phyloP scores from a whole-genome alignment of 2,888 invertebrate genomes.

The Erebia palarica region DNA sequence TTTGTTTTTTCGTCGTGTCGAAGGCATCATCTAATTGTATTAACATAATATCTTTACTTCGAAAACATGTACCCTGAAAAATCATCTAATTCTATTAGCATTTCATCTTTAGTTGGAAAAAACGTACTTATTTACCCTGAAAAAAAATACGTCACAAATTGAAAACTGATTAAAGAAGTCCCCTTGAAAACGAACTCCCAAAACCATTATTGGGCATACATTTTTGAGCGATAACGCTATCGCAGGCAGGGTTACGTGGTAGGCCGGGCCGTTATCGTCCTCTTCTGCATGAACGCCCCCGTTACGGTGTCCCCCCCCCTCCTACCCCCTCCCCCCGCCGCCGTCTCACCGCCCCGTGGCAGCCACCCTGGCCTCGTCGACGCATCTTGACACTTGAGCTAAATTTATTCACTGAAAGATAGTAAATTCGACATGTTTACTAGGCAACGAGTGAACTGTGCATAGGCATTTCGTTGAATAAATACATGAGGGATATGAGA shows the following conservation, averaged over 20 bases:
- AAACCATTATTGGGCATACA: slow-evolving; percentile 75
- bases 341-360: slow-evolving; percentile 37
- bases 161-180: slow-evolving; percentile 24
- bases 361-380: slow-evolving; percentile 39
- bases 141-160: slow-evolving; percentile 13
- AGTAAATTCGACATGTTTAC: slow-evolving; percentile 33
- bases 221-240: slow-evolving; percentile 77
- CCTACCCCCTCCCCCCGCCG: slow-evolving; percentile 46
- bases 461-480: background rate
- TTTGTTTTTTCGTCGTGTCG: no score
- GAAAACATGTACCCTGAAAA: background rate
- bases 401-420: slow-evolving; percentile 65
- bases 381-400: slow-evolving; percentile 77
- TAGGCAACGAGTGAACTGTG: background rate
- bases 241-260: slow-evolving; percentile 75
- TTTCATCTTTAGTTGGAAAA: background rate
- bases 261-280: slow-evolving; percentile 80
- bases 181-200: slow-evolving; percentile 36
- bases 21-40: no score
- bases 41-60: no score
- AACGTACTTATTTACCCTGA: background rate
- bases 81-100: background rate
- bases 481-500: no score
- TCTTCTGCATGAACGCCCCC: slow-evolving; percentile 81
- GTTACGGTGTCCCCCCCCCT: slow-evolving; percentile 64